Percentiles rank a stretch among this genome's conserved stretches.
phyloP scores from a whole-genome alignment of 1,140 invertebrate species.

The Paramacrobiotus metropolitanus region DNA sequence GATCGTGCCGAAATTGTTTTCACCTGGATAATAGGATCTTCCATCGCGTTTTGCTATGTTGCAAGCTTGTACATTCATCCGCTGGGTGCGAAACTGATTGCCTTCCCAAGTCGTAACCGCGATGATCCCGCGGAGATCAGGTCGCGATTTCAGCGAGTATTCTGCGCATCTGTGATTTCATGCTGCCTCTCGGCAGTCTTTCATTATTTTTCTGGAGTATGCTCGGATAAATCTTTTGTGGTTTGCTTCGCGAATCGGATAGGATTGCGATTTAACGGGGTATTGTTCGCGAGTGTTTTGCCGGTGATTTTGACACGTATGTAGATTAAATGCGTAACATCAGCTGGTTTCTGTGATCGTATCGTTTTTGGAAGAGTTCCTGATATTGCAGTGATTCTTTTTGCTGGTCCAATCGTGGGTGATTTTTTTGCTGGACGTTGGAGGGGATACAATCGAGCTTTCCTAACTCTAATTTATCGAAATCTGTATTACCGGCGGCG shows the following conservation, averaged over 20 bases:
- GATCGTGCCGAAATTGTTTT: no score
- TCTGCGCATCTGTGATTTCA: not conserved
- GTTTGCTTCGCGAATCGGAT: no score
- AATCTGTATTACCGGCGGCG: slow-evolving; percentile 44
- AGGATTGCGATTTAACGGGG: slow-evolving; percentile 44
- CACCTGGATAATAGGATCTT: not conserved
- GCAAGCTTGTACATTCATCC: slow-evolving; percentile 1
- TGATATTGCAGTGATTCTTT: no score
- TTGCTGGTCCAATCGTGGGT: slow-evolving; percentile 52
- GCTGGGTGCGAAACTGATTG: not conserved
- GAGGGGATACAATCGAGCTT: slow-evolving; percentile 10
- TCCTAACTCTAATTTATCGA: slow-evolving; percentile 10
- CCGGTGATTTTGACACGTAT: slow-evolving; percentile 57
- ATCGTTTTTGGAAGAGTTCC: no score
- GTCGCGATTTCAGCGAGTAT: not conserved
- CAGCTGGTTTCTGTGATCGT: no score
- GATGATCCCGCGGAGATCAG: not conserved
- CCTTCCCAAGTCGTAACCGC: not conserved
- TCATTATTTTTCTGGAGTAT: not conserved
- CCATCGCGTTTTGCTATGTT: not conserved
- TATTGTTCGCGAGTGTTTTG: slow-evolving; percentile 42
- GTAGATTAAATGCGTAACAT: no score
- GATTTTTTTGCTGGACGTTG: slow-evolving; percentile 18
- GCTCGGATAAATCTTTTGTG: no score
- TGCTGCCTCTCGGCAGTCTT: not conserved